Conservation (phyloP, 2,888 invertebrate genomes). For the Pemphredon lugubris region DNA sequence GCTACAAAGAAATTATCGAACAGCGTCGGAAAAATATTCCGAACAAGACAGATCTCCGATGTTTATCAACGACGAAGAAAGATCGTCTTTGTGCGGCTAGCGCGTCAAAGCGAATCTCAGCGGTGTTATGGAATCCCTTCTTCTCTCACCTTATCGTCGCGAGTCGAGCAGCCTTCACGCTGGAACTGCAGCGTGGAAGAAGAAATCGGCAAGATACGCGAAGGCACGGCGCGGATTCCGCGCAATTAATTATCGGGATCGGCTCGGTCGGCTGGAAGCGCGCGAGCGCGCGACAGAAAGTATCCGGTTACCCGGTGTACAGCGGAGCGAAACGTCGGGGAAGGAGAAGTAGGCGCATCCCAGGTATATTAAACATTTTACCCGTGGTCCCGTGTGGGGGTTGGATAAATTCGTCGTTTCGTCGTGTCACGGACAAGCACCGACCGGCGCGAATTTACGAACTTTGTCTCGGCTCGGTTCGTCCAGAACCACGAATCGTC, state of each 20-base stretch:
- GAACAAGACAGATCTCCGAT: slow-evolving; percentile 32
- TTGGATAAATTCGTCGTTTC: slow-evolving; percentile 71
- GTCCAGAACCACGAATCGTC: too few species aligned
- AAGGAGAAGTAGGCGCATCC: slow-evolving; percentile 55
- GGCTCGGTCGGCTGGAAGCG: slow-evolving; percentile 45
- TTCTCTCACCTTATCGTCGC: slow-evolving; percentile 9
- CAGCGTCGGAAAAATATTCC: neutral
- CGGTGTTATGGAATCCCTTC: slow-evolving; percentile 30
- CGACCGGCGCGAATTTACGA: slow-evolving; percentile 59
- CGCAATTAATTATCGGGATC: slow-evolving; percentile 74
- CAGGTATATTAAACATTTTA: slow-evolving; percentile 41
- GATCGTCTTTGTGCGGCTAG: slow-evolving; percentile 29
- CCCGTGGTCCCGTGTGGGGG: slow-evolving; percentile 38
- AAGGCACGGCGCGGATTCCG: slow-evolving; percentile 64
- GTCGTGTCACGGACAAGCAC: slow-evolving; percentile 49
- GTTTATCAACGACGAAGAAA: slow-evolving; percentile 38
- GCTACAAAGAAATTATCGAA: too few species aligned
- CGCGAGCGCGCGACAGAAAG: slow-evolving; percentile 67
- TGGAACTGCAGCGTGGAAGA: slow-evolving; percentile 8
- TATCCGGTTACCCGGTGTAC: slow-evolving; percentile 71
- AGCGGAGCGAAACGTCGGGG: slow-evolving; percentile 29
- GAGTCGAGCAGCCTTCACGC: too few species aligned
- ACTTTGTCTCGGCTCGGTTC: slow-evolving; percentile 18
- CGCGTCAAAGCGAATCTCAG: slow-evolving; percentile 48
- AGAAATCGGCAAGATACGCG: slow-evolving; percentile 55